Percentiles rank a stretch among this genome's conserved stretches.
These are phyloP conservation scores for Drosophila longiperda DNA, from an alignment of 2,888 invertebrate genomes.

Conservation along the genomic window DNA sequence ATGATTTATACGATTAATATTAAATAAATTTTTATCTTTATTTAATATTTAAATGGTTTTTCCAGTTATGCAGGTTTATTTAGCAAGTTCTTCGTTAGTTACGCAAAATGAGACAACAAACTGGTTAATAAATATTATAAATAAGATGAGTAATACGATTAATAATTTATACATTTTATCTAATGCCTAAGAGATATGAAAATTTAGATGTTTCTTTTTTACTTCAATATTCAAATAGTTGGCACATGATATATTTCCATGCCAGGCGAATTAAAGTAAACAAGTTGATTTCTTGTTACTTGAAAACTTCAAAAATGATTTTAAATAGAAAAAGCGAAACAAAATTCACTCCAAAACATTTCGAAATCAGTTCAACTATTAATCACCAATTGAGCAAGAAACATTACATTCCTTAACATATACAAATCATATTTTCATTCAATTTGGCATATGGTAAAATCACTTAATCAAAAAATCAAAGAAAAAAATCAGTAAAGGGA, in stretches of 20 bases:
- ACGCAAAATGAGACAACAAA: slow-evolving; percentile 31
- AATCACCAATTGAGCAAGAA: slow-evolving; percentile 25
- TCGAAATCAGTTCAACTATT: slow-evolving; percentile 6
- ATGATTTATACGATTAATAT: too few relatives aligned
- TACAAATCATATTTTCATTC: slow-evolving; percentile 69
- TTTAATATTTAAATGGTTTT: too few relatives aligned
- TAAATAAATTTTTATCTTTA: too few relatives aligned
- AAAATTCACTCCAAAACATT: neutral
- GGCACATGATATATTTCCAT: neutral
- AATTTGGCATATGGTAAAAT: slow-evolving; percentile 38
- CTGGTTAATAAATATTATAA: slow-evolving; percentile 30
- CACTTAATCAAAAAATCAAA: neutral
- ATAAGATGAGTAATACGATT: slow-evolving; percentile 14
- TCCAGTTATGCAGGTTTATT: too few relatives aligned
- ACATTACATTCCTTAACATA: slow-evolving; percentile 47
- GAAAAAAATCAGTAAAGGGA: neutral
- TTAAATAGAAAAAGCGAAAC: neutral
- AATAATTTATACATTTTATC: slow-evolving; percentile 17
- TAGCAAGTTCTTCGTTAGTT: too few relatives aligned
- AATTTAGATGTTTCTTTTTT: neutral
- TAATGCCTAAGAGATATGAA: neutral
- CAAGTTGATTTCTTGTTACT: neutral
- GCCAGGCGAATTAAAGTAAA: neutral
- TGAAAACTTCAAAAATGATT: neutral
- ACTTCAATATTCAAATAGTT: neutral